phyloP scores from a whole-genome alignment of 2,113 vertebrate genomes.

The Notarius quadriscutis region DNA sequence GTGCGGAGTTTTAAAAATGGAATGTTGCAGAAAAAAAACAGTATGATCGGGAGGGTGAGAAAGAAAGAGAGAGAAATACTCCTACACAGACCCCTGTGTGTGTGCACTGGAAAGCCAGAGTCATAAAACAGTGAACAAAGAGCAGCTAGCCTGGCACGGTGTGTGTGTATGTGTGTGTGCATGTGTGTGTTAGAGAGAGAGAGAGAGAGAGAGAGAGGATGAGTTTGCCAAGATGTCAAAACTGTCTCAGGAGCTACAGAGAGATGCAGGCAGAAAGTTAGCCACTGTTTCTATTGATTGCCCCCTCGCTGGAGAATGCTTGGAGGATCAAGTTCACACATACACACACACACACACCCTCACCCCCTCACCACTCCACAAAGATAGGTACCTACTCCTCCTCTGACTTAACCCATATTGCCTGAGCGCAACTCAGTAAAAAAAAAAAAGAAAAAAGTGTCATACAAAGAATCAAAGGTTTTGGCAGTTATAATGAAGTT shows the following conservation, averaged over 20 bases:
- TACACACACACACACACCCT: not conserved
- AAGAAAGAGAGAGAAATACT: conserved; percentile 50
- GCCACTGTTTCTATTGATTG: conserved; percentile 60
- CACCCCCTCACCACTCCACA: conserved; percentile 43
- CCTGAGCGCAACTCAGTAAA: not conserved
- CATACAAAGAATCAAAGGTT: conserved; percentile 16
- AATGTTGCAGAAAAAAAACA: conserved; percentile 49
- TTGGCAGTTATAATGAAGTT: conserved; percentile 40
- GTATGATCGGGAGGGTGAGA: conserved; percentile 34
- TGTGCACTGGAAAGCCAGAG: conserved; percentile 48
- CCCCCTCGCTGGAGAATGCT: conserved; percentile 43
- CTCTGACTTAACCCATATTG: conserved; percentile 35
- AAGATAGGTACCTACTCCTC: conserved; percentile 40
- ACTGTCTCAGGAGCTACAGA: conserved; percentile 52
- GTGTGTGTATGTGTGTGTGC: not conserved
- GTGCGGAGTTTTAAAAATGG: conserved; percentile 59
- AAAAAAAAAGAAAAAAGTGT: not conserved
- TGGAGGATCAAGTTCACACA: conserved; percentile 51
- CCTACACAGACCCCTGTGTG: conserved; percentile 59
- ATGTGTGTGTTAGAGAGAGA: not conserved
- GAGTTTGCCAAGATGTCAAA: conserved; percentile 57
- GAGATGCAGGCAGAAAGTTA: conserved; percentile 51
- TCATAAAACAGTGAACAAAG: conserved; percentile 56
- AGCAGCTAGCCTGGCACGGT: conserved; percentile 49
- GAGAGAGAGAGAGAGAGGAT: conserved; percentile 14